phyloP scores from a whole-genome alignment of 2,797 vertebrate species.

The Hapalemur alaotrensis region DNA sequence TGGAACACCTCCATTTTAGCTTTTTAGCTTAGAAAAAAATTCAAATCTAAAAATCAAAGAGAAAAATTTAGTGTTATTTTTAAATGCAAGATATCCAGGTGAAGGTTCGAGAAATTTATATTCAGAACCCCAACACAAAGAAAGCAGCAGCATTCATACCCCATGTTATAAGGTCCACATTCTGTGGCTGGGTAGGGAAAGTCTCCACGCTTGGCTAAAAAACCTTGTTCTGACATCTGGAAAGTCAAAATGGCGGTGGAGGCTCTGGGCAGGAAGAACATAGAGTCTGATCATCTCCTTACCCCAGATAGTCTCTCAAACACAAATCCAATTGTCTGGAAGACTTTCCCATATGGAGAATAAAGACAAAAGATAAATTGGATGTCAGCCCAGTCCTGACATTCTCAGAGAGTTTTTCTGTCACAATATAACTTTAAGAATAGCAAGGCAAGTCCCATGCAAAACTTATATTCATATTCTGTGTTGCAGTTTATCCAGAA shows the following conservation, averaged over 20 bases:
- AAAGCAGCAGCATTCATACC: not conserved
- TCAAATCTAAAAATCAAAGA: not conserved
- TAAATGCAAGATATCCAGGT: not conserved
- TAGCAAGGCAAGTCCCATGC: not conserved
- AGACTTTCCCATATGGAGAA: not conserved
- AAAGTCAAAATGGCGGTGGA: not conserved
- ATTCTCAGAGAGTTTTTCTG: not conserved
- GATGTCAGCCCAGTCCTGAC: not conserved
- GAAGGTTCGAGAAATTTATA: not conserved
- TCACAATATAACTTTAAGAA: not conserved
- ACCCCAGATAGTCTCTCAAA: not conserved
- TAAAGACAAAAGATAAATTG: not conserved
- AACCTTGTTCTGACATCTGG: not conserved
- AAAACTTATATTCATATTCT: not conserved
- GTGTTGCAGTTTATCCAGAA: not conserved
- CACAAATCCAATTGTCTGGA: not conserved
- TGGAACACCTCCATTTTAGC: not conserved
- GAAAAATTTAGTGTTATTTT: constrained; percentile 11
- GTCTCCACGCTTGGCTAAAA: not conserved
- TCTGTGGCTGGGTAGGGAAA: not conserved
- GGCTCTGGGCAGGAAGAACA: not conserved
- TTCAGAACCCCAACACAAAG: not conserved
- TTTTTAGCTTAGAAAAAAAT: not conserved
- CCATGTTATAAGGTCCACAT: rapidly evolving
- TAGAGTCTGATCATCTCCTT: not conserved